phyloP scores from a whole-genome alignment of 2,113 vertebrate species.

The Cephalophus harveyi region DNA sequence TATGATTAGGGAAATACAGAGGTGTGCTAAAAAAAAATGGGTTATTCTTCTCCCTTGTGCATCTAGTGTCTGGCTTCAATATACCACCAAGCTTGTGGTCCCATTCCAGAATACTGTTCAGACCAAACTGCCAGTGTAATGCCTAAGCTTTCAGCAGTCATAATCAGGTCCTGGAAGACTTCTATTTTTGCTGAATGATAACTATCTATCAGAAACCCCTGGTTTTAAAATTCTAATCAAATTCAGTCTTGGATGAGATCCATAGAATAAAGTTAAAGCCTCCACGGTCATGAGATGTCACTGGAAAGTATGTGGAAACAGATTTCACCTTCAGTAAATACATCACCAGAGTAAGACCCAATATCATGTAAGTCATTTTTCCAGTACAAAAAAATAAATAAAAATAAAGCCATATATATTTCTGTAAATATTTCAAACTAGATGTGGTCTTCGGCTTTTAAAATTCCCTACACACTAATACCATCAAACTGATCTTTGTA shows the following conservation, averaged over 20 bases:
- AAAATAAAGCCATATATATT: neutral
- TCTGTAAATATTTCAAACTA: neutral
- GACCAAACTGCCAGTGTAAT: neutral
- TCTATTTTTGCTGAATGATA: neutral
- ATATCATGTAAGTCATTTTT: neutral
- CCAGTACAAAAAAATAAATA: neutral
- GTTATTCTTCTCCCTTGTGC: slow-evolving; percentile 3
- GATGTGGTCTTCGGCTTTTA: neutral
- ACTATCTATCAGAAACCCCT: neutral
- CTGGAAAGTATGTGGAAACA: neutral
- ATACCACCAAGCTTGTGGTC: neutral
- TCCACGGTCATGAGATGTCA: neutral
- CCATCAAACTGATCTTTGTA: neutral
- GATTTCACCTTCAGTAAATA: neutral
- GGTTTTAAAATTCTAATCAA: slow-evolving; percentile 4
- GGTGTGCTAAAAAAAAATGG: slow-evolving; percentile 1
- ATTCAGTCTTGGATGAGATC: neutral
- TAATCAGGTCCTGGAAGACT: neutral
- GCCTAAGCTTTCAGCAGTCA: neutral
- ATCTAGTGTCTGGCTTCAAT: slow-evolving; percentile 41
- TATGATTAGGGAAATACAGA: slow-evolving; percentile 65
- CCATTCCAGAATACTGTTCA: neutral
- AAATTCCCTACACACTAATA: neutral
- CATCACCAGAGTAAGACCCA: neutral
- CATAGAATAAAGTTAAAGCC: neutral